A percentile compares a stretch with the other conserved stretches of the same genome.
Conservation (phyloP, 1,140 invertebrate species). For the Ridgeia piscesae region DNA sequence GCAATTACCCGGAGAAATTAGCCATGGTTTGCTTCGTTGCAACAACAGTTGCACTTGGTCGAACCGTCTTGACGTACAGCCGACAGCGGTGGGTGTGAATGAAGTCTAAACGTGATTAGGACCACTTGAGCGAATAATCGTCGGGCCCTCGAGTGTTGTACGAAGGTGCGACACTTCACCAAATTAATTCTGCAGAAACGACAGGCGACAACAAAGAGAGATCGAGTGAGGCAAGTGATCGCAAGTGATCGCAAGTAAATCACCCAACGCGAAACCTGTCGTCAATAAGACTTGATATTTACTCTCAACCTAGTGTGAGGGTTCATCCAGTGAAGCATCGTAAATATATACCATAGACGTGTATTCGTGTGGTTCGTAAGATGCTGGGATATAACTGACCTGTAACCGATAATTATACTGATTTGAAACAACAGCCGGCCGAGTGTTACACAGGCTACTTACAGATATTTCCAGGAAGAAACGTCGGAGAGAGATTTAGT, state of each 20-base stretch:
- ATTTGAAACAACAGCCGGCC: neutral
- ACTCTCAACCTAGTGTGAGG: neutral
- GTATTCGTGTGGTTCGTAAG: no score
- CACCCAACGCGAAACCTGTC: neutral
- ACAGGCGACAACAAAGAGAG: neutral
- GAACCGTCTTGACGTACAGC: neutral
- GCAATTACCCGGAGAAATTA: neutral
- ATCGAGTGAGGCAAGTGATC: neutral
- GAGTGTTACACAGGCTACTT: neutral
- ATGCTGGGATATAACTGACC: neutral
- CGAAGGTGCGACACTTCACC: neutral
- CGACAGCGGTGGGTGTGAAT: neutral
- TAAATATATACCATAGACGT: neutral
- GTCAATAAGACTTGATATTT: neutral
- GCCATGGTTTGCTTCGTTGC: neutral
- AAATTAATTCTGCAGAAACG: neutral
- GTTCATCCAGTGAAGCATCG: neutral
- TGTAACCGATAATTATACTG: neutral
- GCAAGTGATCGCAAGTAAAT: neutral
- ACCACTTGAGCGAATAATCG: neutral
- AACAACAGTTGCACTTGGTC: neutral
- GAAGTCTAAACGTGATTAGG: neutral
- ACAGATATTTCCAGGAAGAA: neutral
- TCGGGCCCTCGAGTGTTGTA: neutral
- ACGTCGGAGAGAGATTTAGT: neutral